Conservation (phyloP, 2,888 invertebrate genomes). For the Hydraecia micacea region DNA sequence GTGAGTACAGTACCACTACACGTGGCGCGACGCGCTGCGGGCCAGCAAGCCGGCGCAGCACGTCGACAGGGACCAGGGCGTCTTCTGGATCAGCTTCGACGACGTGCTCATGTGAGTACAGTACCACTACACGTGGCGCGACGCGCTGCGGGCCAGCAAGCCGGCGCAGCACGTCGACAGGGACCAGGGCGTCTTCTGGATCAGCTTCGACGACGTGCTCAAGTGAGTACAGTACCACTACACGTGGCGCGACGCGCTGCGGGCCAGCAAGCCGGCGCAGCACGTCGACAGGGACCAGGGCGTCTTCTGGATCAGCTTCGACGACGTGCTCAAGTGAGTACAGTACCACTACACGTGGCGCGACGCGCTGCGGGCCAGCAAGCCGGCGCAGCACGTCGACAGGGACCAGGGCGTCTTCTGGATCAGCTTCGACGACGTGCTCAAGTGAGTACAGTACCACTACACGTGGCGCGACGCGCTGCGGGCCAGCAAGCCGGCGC, state of each 20-base stretch:
- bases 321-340: conserved; percentile 96
- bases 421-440: conserved; percentile 98
- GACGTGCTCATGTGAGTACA: conserved; percentile 96
- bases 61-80: conserved; percentile 92
- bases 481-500: conserved; percentile 57
- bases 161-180: conserved; percentile 72
- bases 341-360: too few relatives aligned
- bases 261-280: conserved; percentile 57
- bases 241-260: conserved; percentile 70
- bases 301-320: conserved; percentile 99
- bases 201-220: conserved; percentile 98
- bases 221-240: too few relatives aligned
- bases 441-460: too few relatives aligned
- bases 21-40: conserved; percentile 68
- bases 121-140: too few relatives aligned
- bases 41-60: conserved; percentile 63
- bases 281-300: conserved; percentile 91
- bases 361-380: conserved; percentile 66
- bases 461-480: conserved; percentile 71
- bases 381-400: conserved; percentile 70
- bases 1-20: too few relatives aligned
- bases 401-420: conserved; percentile 97
- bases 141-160: conserved; percentile 67
- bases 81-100: conserved; percentile 99
- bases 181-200: conserved; percentile 98